Conservation (phyloP, 2,888 invertebrate genomes). For the Salpingus planirostris region DNA sequence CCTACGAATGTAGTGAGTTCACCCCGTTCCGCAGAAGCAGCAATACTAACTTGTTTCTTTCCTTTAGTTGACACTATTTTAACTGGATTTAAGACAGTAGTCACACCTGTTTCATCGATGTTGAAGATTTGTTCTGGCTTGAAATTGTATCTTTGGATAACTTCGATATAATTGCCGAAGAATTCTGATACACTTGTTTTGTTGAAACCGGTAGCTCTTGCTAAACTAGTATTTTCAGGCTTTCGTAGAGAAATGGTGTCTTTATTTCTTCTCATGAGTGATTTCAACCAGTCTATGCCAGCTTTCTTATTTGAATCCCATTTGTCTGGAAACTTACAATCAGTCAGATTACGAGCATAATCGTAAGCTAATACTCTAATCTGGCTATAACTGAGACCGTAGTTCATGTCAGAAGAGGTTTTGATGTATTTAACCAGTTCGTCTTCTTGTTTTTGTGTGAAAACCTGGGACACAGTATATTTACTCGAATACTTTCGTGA, state of each 20-base stretch:
- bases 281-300: slow-evolving; percentile 13
- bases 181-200: not conserved
- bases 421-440: slow-evolving; percentile 13
- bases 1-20: slow-evolving; percentile 17
- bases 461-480: too few relatives aligned
- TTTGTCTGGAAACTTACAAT: slow-evolving; percentile 2
- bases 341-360: slow-evolving; percentile 8
- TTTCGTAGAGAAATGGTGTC: slow-evolving; percentile 9
- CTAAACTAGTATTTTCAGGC: slow-evolving; percentile 16
- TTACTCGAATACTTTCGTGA: too few relatives aligned
- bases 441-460: slow-evolving; percentile 3
- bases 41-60: slow-evolving; percentile 11
- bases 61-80: slow-evolving; percentile 7
- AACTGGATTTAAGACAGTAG: slow-evolving; percentile 5
- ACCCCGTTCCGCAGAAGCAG: slow-evolving; percentile 14
- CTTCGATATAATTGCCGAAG: not conserved
- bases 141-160: not conserved
- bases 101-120: slow-evolving; percentile 5
- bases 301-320: slow-evolving; percentile 5
- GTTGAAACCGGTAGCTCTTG: slow-evolving; percentile 9
- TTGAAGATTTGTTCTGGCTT: slow-evolving; percentile 6
- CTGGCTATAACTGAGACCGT: slow-evolving; percentile 13
- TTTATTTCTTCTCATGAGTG: slow-evolving; percentile 13
- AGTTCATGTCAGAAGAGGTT: slow-evolving; percentile 13
- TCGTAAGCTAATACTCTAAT: slow-evolving; percentile 10